Conservation (phyloP, 2,888 invertebrate species). For the Camponotus fellah region DNA sequence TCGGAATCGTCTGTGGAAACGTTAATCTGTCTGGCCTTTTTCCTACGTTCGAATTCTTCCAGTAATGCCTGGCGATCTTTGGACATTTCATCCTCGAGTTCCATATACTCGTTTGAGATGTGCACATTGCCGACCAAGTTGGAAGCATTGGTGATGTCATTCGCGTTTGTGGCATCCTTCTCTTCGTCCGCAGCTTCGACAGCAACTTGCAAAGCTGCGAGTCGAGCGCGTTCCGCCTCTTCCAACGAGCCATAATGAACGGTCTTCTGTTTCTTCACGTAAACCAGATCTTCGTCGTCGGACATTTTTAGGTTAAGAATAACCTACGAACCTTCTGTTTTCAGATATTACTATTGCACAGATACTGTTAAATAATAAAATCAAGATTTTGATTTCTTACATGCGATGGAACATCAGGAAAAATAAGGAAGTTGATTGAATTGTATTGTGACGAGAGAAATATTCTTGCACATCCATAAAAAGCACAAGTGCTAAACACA, state of each 20-base stretch:
- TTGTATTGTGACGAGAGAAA: not conserved
- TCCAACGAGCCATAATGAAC: constrained; percentile 97
- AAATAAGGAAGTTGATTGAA: not conserved
- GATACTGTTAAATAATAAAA: not conserved
- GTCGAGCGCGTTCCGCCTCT: constrained; percentile 92
- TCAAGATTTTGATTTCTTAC: not conserved
- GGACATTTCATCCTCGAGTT: constrained; percentile 94
- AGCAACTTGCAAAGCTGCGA: constrained; percentile 86
- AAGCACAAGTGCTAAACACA: too few species aligned
- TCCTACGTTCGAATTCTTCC: constrained; percentile 98
- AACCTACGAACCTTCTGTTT: not conserved
- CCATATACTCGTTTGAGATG: constrained; percentile 90
- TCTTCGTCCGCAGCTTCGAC: constrained; percentile 89
- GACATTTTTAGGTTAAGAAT: constrained; percentile 88
- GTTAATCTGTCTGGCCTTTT: constrained; percentile 97
- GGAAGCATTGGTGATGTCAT: constrained; percentile 74
- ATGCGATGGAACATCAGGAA: not conserved
- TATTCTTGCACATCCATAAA: too few species aligned
- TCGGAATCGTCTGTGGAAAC: constrained; percentile 99
- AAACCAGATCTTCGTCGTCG: constrained; percentile 93
- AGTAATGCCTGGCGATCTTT: constrained; percentile 96
- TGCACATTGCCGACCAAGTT: constrained; percentile 81
- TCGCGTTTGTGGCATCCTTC: constrained; percentile 87
- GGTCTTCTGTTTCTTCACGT: constrained; percentile 91
- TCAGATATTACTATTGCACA: not conserved